Percentiles rank a stretch among this genome's conserved stretches.
Evolutionary conservation across 37 sponge, comb jelly and placozoan genomes (phyloP).

Genomic region (Dysidea cf. avara): DNA sequence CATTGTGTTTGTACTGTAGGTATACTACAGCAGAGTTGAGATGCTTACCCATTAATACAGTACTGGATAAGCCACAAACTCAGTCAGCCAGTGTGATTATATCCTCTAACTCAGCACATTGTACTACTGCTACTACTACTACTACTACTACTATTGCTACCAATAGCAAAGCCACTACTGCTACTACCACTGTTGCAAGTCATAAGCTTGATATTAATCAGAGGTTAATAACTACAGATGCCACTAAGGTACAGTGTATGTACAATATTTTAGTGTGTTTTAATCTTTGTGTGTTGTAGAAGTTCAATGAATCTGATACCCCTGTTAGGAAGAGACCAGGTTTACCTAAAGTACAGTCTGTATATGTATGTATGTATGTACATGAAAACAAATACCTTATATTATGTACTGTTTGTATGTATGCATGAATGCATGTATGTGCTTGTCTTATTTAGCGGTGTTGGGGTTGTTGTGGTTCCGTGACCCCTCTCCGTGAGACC

Average conservation of each 20-base stretch:
- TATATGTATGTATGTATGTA: slow-evolving; percentile 7
- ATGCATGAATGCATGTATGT: neutral
- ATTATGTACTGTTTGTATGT: slow-evolving; percentile 2
- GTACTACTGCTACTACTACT: too few species aligned
- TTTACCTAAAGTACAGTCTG: neutral
- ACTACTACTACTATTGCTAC: too few species aligned
- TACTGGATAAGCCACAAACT: neutral
- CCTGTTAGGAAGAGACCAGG: neutral
- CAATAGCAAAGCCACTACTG: too few species aligned
- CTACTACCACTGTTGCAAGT: too few species aligned
- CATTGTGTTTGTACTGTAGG: neutral
- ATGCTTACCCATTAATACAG: slow-evolving; percentile 56
- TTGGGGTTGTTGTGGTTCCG: too few species aligned
- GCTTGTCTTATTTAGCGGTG: neutral
- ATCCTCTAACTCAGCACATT: too few species aligned
- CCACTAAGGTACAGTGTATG: too few species aligned
- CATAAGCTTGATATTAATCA: too few species aligned
- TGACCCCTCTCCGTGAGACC: too few species aligned
- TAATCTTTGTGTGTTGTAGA: neutral
- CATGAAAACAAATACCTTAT: neutral
- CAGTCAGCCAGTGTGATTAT: too few species aligned
- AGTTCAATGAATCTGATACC: neutral
- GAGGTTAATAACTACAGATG: too few species aligned
- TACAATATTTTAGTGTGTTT: too few species aligned
- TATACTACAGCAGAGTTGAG: slow-evolving; percentile 51